Evolutionary conservation across 2,888 invertebrate genomes (phyloP), one percentile per base, ranked within the genome.

Genomic region (Xestia sexstrigata): DNA sequence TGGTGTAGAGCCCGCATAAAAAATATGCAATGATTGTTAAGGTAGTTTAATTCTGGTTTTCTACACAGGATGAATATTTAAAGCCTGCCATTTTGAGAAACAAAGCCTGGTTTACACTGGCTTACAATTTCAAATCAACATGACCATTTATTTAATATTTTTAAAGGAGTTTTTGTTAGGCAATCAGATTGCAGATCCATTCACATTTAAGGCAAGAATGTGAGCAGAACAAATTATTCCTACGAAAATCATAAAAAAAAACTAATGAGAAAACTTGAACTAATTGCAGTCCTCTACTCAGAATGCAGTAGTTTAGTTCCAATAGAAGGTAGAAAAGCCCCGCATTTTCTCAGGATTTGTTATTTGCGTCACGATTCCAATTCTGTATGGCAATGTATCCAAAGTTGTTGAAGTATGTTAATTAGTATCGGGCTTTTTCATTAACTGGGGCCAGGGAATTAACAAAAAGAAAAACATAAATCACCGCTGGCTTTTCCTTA

Each of bases 341-440:
- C 11, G 60, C 63, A 49, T 73, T 82, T 68, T 47, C 62, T 39
- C 15, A 52, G n/a, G 17, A 68, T 23, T 74, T 76, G 30, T 35
- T 45, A 71, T 85, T 85, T 78, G 63, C 63, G 58, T 75, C 74
- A 75, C 85, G 72, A 84, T 60, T 70, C 62, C 47, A 75, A 78
- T 82, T 84, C 66, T 49, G 62, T 52, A 73, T 77, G 67, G 73
- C 68, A 74, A 52, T 70, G 74, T 82, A 66, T 85, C 71, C 15
- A 26, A 72, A 85, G 68, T 76, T 84, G 70, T 66, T 60, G 52
- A 78, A 85, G 30, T 74, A 82, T 72, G 83, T 76, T 84, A 84
- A 85, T 84, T 84, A 79, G 79, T 58, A 81, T 85, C 47, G 39
- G 75, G 39, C 73, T 73, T 72, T 85, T 85, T 85, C 79, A 83